phyloP scores from a whole-genome alignment of 2,888 invertebrate species.

The Diaperis boleti region DNA sequence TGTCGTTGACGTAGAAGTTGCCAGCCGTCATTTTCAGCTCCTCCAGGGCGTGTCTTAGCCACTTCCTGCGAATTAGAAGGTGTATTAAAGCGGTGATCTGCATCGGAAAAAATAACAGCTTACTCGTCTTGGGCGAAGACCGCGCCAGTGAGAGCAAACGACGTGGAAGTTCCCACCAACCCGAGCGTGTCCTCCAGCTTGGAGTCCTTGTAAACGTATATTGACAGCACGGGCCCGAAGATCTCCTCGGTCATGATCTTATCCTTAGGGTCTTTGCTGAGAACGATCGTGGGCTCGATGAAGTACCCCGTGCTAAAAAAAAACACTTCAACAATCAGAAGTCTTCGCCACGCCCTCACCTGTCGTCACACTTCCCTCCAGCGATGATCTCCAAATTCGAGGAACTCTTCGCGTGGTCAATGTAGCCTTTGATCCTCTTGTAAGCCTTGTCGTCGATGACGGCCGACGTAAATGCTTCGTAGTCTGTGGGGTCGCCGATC shows the following conservation, averaged over 20 bases:
- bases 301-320: constrained; percentile 83
- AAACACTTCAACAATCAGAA: neutral
- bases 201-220: constrained; percentile 90
- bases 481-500: constrained; percentile 88
- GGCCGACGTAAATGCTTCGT: constrained; percentile 88
- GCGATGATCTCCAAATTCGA: constrained; percentile 82
- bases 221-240: constrained; percentile 93
- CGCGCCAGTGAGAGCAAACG: constrained; percentile 95
- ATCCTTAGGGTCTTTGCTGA: constrained; percentile 86
- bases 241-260: constrained; percentile 94
- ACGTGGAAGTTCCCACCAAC: constrained; percentile 83
- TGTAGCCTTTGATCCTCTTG: constrained; percentile 87
- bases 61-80: constrained; percentile 74
- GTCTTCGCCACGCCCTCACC: constrained; percentile 63
- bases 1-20: constrained; percentile 99
- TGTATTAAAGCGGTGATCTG: too few relatives aligned
- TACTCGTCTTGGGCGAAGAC: constrained; percentile 89
- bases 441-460: constrained; percentile 97
- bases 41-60: constrained; percentile 82
- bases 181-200: constrained; percentile 77
- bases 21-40: constrained; percentile 92
- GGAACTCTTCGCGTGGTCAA: constrained; percentile 86
- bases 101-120: too few relatives aligned
- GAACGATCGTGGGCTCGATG: constrained; percentile 94
- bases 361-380: constrained; percentile 89